Percentiles rank a stretch among this genome's conserved stretches.
Conservation (phyloP, 2,888 invertebrate genomes). For the Rhabditophanes sp. region DNA sequence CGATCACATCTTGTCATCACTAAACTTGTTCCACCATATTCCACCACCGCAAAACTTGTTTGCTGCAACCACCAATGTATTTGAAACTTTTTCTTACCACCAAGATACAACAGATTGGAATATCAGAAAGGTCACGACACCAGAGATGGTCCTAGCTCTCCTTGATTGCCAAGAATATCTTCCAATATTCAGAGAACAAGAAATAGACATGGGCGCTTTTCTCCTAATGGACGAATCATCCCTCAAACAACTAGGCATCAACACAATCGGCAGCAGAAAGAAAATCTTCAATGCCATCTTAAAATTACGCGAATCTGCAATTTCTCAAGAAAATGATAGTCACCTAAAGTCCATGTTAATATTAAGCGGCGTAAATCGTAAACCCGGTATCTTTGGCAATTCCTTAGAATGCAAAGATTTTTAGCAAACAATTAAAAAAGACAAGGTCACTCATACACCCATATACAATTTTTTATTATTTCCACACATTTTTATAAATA, state of each 20-base stretch:
- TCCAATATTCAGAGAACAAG: constrained; percentile 34
- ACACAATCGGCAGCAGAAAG: constrained; percentile 38
- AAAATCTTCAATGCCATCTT: constrained; percentile 39
- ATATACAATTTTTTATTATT: too few species aligned
- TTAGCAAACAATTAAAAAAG: too few species aligned
- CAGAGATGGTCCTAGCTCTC: constrained; percentile 34
- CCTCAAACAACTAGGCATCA: constrained; percentile 38
- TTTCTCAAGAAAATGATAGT: too few species aligned
- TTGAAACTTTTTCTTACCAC: constrained; percentile 8
- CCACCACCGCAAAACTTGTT: constrained; percentile 12
- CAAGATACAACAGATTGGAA: constrained; percentile 27
- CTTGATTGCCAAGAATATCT: constrained; percentile 38
- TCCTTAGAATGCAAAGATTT: too few species aligned
- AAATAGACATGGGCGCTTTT: constrained; percentile 42
- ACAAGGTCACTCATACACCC: too few species aligned
- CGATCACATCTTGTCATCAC: too few species aligned
- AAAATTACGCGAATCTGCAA: too few species aligned
- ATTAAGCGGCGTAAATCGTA: too few species aligned
- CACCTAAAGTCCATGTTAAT: too few species aligned
- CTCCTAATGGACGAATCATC: constrained; percentile 35
- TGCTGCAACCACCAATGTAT: constrained; percentile 11
- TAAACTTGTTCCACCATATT: constrained; percentile 6
- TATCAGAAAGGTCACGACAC: constrained; percentile 27
- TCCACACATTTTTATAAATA: too few species aligned
- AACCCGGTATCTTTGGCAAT: too few species aligned